Base-by-base conservation (phyloP, 2,888 invertebrate species). In the Venusia cambrica region DNA sequence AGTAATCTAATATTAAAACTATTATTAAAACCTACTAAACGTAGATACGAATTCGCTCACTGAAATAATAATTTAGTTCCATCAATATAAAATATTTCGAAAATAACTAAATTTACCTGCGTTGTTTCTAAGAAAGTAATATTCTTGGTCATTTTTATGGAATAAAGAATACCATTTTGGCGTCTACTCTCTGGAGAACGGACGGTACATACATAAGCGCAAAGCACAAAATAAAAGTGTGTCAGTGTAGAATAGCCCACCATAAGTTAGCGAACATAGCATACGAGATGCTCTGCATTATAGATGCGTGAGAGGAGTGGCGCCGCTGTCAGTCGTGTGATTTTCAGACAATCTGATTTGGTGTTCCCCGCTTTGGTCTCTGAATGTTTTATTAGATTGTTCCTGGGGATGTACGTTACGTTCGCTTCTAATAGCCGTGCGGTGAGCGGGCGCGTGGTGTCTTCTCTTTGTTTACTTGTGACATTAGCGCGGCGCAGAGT, bases 331-430 rank as follows among this genome's bases (percentile, higher is more conserved):
- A 73, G 67, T 78, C 73, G 79, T 79, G 84, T 83, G 84, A 84
- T 85, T 81, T 80, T 75, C 78, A 83, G 87, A 84, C 85, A 84
- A 87, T 84, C 80, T 84, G 87, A 87, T 85, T 81, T 81, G 70
- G 79, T 73, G 60, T 79, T 73, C 76, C 78, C 73, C 81, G 77
- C 78, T 85, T 78, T 77, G 68, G 73, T 54, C 62, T 55, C 55
- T 85, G 85, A 85, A 87, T 87, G 62, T 80, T 87, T 87, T 79
- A 87, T 83, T 63, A 74, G 62, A 67, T 72, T 67, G 63, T 64
- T 72, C 68, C 62, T 64, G 55, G 52, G 62, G 59, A 66, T 63
- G 61, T 57, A 62, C 39, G 68, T 73, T 62, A 59, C 64, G 61
- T 64, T 74, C 62, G 59, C 65, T 63, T 69, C 75, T 84, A 81